Percentiles rank a stretch among this genome's conserved stretches.
Conservation (phyloP, 2,797 vertebrate species). For the Molossus molossus region DNA sequence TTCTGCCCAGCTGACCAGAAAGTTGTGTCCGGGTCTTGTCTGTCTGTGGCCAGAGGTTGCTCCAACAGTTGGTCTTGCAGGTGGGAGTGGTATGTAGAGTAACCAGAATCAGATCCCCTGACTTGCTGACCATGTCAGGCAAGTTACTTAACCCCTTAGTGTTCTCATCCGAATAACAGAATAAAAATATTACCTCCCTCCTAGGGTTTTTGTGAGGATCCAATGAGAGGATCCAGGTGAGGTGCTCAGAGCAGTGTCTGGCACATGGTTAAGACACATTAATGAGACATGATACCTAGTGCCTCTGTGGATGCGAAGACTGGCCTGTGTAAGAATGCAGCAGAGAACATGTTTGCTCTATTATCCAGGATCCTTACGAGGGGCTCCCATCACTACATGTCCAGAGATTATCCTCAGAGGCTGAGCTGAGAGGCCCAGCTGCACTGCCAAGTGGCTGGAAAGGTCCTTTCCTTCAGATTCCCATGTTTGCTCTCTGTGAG, state of each 20-base stretch:
- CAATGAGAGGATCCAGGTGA: background rate
- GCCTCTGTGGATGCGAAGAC: background rate
- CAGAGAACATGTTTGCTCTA: background rate
- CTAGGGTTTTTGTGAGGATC: background rate
- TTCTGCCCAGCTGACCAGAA: conserved; percentile 67
- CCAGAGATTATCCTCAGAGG: background rate
- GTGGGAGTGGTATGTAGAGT: conserved; percentile 35
- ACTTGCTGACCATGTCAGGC: conserved; percentile 28
- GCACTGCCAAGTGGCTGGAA: background rate
- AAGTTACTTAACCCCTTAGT: conserved; percentile 12
- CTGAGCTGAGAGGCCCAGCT: background rate
- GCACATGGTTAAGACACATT: background rate
- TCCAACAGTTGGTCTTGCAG: conserved; percentile 48
- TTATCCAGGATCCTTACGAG: fast-evolving
- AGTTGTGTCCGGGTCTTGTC: conserved; percentile 72
- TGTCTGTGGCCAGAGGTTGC: conserved; percentile 53
- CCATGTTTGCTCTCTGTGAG: background rate
- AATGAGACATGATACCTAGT: background rate
- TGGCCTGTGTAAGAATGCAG: background rate
- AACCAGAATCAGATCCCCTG: conserved; percentile 16
- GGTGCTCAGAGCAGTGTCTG: background rate
- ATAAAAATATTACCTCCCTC: background rate
- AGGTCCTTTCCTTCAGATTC: background rate
- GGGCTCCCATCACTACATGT: background rate
- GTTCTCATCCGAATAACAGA: background rate